Base-by-base conservation (phyloP, 1,140 invertebrate species). In the Atta texana region DNA sequence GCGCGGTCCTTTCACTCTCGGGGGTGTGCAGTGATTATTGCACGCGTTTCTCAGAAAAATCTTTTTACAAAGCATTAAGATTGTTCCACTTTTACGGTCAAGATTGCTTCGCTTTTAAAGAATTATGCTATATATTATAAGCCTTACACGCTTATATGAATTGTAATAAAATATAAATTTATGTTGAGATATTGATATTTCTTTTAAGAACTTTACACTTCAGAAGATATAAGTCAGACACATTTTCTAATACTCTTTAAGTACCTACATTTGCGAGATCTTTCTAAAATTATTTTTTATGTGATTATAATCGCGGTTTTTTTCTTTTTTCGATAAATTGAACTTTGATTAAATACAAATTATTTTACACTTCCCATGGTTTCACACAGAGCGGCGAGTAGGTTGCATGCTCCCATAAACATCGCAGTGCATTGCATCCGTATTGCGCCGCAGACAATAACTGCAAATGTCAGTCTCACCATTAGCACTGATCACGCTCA, bases 401-500 rank as follows among this genome's bases (percentile, higher is more conserved):
- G 77, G 59, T 75, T 84, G 63, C 44, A 78, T 91, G 87, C 88
- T 91, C 92, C 90, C 89, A 93, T 93, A 93, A 92, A 91, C 88
- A 90, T 91, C 87, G 78, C 87, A 76, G 90, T 85, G 90, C 86
- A 91, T 92, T 90, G 89, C 89, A 88, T 91, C 76, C 86, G 84
- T 86, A 59, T 64, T 61, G 84, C 63, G 85, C 85, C 59, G 49
- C 89, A 93, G 89, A 94, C 93, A 95, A 94, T 94, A 91, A 95
- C 91, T 93, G 91, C 91, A 94, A 95, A 95, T 94, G 94, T 95
- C 94, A 94, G 94, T 94, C 94, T 92, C 92, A 93, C 94, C 93
- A 94, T 95, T 94, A 94, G 90, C 92, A 85, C 91, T 89, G 93
- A 95, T 95, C 94, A 94, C 93, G 93, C 92, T 93, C 92, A 91